These are phyloP conservation scores for Catocala fraxini DNA, from an alignment of 2,888 invertebrate genomes.

Conservation along the genomic window DNA sequence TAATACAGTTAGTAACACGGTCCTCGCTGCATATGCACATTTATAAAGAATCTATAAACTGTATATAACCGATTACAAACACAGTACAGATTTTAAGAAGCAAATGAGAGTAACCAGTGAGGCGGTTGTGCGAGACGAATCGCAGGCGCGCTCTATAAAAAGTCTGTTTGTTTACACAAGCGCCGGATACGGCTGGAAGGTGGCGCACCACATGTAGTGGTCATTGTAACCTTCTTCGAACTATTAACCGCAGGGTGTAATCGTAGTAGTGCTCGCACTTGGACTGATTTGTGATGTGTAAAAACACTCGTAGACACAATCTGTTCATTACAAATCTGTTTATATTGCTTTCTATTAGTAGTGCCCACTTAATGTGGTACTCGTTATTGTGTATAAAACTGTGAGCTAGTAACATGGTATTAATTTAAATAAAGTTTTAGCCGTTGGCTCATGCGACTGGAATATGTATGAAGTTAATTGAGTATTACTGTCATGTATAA, in stretches of 20 bases:
- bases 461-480: constrained; percentile 63
- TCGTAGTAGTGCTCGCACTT: constrained; percentile 15
- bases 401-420: constrained; percentile 35
- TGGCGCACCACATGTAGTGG: constrained; percentile 74
- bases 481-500: constrained; percentile 62
- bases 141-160: constrained; percentile 81
- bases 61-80: constrained; percentile 56
- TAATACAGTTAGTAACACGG: too few species aligned
- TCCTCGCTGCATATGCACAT: constrained; percentile 24
- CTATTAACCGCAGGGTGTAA: constrained; percentile 37
- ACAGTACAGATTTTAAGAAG: constrained; percentile 57
- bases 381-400: constrained; percentile 21
- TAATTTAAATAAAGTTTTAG: constrained; percentile 53
- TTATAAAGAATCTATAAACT: constrained; percentile 44
- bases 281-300: constrained; percentile 20
- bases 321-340: constrained; percentile 11
- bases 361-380: constrained; percentile 3
- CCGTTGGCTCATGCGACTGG: constrained; percentile 54
- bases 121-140: constrained; percentile 70
- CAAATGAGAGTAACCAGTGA: constrained; percentile 60
- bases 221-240: constrained; percentile 60
- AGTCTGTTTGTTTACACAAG: constrained; percentile 79
- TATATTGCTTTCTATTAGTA: constrained; percentile 1
- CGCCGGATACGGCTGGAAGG: constrained; percentile 75
- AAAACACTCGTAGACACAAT: constrained; percentile 6